A percentile compares a stretch with the other conserved stretches of the same genome.
These are phyloP conservation scores for Chionoecetes opilio DNA, from an alignment of 1,140 invertebrate species.

Conservation along the genomic window DNA sequence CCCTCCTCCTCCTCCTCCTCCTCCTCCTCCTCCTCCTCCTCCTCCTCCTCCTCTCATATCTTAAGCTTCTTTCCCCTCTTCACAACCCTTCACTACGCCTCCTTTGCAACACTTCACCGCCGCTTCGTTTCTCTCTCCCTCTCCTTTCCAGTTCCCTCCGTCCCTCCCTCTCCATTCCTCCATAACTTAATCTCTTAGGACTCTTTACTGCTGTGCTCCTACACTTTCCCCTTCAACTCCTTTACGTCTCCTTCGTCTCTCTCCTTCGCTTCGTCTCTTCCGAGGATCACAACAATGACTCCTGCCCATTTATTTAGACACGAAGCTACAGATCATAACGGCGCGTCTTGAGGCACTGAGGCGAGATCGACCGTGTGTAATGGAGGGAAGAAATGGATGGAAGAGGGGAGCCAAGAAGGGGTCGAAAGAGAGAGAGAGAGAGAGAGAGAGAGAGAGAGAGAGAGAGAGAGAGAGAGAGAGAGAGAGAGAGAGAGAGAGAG, in stretches of 20 bases:
- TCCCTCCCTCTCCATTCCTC: neutral
- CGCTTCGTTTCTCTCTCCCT: neutral
- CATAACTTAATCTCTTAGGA: neutral
- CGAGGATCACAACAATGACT: constrained; percentile 33
- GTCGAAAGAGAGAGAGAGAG: neutral
- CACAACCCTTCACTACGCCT: neutral
- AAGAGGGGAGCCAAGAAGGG: neutral
- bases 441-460: constrained; percentile 2
- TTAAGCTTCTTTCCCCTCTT: neutral
- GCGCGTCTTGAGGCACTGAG: neutral
- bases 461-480: neutral
- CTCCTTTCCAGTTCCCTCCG: neutral
- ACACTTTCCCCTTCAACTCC: neutral
- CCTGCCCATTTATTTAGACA: constrained; percentile 56
- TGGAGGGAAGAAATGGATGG: neutral
- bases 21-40: neutral
- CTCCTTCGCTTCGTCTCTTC: neutral
- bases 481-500: neutral
- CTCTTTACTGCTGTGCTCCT: too few relatives aligned
- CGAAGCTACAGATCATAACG: constrained; percentile 45
- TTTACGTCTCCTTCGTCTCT: neutral
- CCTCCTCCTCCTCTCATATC: neutral
- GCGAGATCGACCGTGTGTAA: neutral
- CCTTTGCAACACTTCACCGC: neutral
- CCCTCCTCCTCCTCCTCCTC: neutral